Conservation (phyloP, 2,113 vertebrate genomes). For the Carollia perspicillata region DNA sequence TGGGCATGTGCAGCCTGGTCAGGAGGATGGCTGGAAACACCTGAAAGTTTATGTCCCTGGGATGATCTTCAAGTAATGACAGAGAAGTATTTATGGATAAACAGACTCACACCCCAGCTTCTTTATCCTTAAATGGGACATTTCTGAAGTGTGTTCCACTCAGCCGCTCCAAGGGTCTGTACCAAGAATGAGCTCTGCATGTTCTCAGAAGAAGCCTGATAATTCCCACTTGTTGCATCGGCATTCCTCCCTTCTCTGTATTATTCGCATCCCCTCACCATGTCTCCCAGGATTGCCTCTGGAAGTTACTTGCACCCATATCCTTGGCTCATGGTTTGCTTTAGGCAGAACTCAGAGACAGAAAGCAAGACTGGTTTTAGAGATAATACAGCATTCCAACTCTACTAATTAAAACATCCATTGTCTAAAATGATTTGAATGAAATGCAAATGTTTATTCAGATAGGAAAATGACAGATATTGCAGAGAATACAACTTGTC, state of each 20-base stretch:
- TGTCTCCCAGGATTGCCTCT: not conserved
- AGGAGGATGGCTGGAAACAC: not conserved
- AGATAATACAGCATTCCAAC: constrained; percentile 23
- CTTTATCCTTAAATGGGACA: not conserved
- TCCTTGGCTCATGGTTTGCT: not conserved
- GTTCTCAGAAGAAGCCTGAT: not conserved
- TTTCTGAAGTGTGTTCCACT: not conserved
- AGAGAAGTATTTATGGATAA: not conserved
- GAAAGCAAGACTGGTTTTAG: not conserved
- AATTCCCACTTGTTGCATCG: not conserved
- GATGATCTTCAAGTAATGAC: not conserved
- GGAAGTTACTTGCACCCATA: not conserved
- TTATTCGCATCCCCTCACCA: not conserved
- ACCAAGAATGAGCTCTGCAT: not conserved
- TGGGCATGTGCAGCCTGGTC: not conserved
- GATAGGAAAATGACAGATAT: constrained; percentile 47
- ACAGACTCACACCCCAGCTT: not conserved
- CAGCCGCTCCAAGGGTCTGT: not conserved
- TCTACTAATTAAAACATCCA: not conserved
- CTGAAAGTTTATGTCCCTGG: not conserved
- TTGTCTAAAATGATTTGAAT: constrained; percentile 29
- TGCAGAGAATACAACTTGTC: constrained; percentile 37
- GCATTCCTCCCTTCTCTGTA: not conserved
- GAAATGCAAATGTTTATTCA: constrained; percentile 31
- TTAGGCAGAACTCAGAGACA: not conserved